phyloP scores from a whole-genome alignment of 2,797 vertebrate genomes.

The Sebastes matsubarae region DNA sequence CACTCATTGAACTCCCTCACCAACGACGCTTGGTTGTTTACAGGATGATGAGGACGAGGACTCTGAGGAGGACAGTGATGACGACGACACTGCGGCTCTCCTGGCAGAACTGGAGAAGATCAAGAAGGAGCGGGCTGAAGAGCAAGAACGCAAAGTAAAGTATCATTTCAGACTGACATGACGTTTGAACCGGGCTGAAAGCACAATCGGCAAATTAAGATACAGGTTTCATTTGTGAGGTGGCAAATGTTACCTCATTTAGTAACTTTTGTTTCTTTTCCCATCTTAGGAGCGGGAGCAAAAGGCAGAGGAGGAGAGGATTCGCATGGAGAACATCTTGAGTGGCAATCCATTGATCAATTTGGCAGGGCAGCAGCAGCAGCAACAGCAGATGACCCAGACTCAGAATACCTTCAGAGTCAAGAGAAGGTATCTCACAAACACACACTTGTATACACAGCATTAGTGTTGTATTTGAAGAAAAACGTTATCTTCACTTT shows the following conservation, averaged over 20 bases:
- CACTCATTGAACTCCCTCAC: neutral
- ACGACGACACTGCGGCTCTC: conserved; percentile 96
- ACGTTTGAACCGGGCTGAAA: neutral
- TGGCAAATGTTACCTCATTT: neutral
- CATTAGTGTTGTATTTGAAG: neutral
- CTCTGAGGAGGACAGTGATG: conserved; percentile 93
- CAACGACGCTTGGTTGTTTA: conserved; percentile 1
- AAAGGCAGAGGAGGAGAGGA: conserved; percentile 97
- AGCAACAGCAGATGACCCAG: conserved; percentile 67
- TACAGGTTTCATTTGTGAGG: neutral
- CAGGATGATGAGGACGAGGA: conserved; percentile 92
- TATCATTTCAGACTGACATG: neutral
- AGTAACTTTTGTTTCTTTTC: conserved; percentile 7
- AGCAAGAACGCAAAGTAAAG: conserved; percentile 94
- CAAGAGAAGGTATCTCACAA: conserved; percentile 90
- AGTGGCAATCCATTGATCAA: conserved; percentile 97
- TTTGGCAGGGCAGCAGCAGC: conserved; percentile 89
- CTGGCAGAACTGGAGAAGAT: conserved; percentile 98
- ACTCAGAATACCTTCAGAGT: conserved; percentile 90
- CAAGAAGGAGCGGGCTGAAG: conserved; percentile 97
- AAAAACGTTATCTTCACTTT: neutral
- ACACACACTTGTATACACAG: neutral
- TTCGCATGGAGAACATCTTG: conserved; percentile 98
- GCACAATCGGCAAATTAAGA: neutral
- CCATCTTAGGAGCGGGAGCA: conserved; percentile 91